These are phyloP conservation scores for Ianthella basta DNA, from an alignment of 37 sponge, comb jelly and placozoan genomes.

Conservation along the genomic window DNA sequence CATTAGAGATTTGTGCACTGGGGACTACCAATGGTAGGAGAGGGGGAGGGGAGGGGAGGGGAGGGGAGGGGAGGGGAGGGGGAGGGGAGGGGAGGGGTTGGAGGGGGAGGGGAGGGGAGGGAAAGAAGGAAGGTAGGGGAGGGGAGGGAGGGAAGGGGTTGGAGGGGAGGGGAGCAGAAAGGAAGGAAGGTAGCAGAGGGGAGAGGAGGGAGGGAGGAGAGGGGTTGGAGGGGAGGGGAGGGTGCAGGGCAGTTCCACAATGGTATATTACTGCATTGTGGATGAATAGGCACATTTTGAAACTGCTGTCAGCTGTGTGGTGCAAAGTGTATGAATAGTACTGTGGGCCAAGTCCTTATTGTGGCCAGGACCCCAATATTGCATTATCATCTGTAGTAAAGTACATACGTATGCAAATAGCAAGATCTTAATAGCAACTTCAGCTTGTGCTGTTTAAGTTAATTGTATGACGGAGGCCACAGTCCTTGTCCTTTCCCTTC, in stretches of 20 bases:
- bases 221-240: not conserved
- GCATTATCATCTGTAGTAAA: too few relatives aligned
- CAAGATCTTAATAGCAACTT: too few relatives aligned
- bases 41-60: not conserved
- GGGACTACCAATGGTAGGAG: slow-evolving; percentile 78
- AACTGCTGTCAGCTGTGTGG: too few relatives aligned
- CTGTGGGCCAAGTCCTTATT: too few relatives aligned
- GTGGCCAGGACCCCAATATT: too few relatives aligned
- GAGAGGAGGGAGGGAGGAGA: not conserved
- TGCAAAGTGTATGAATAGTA: too few relatives aligned
- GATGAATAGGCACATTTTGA: too few relatives aligned
- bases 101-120: not conserved
- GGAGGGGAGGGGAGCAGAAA: not conserved
- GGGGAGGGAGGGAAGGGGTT: not conserved
- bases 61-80: not conserved
- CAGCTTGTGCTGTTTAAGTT: too few relatives aligned
- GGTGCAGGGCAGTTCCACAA: too few relatives aligned
- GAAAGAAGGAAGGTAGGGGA: not conserved
- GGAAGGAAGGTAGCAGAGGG: not conserved
- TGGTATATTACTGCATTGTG: too few relatives aligned
- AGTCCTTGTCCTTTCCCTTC: slow-evolving; percentile 31
- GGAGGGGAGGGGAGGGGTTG: not conserved
- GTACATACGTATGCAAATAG: too few relatives aligned
- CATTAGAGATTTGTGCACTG: slow-evolving; percentile 76
- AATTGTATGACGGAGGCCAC: too few relatives aligned